phyloP scores from a whole-genome alignment of 2,797 vertebrate species.

The Neosalanx taihuensis region DNA sequence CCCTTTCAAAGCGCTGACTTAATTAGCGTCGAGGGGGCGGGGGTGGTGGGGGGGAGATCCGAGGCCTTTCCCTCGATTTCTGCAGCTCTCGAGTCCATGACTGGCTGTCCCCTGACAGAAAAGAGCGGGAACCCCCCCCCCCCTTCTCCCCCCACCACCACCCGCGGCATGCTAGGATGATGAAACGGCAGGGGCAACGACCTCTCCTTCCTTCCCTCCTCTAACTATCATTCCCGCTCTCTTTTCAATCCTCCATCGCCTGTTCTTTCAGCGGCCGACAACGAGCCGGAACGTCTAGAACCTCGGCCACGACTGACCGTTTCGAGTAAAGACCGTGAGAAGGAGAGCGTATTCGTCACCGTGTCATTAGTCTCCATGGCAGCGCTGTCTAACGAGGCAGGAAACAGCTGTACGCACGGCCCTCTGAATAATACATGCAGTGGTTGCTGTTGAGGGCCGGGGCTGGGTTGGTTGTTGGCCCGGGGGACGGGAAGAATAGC shows the following conservation, averaged over 20 bases:
- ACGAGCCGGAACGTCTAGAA: background rate
- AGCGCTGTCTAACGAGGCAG: conserved; percentile 63
- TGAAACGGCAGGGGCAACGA: conserved; percentile 55
- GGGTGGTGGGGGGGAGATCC: background rate
- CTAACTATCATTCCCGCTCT: background rate
- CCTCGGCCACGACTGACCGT: too few species aligned
- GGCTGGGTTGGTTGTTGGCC: too few species aligned
- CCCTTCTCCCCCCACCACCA: too few species aligned
- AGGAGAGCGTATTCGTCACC: conserved; percentile 51
- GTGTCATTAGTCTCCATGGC: conserved; percentile 50
- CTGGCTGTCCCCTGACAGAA: conserved; percentile 27
- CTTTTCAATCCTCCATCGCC: background rate
- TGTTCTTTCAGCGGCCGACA: background rate
- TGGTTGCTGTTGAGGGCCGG: too few species aligned
- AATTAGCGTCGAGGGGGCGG: conserved; percentile 49
- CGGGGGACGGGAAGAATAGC: too few species aligned
- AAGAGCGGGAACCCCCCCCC: conserved; percentile 6
- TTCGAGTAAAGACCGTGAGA: conserved; percentile 21
- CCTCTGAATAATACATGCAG: too few species aligned
- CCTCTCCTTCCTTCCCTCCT: conserved; percentile 2
- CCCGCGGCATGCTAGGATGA: background rate
- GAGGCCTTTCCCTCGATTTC: conserved; percentile 28
- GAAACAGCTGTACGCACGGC: conserved; percentile 52
- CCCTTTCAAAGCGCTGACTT: conserved; percentile 53
- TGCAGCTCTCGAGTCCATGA: conserved; percentile 37